Conservation (phyloP, 1,140 invertebrate species). For the Anastrepha ludens region DNA sequence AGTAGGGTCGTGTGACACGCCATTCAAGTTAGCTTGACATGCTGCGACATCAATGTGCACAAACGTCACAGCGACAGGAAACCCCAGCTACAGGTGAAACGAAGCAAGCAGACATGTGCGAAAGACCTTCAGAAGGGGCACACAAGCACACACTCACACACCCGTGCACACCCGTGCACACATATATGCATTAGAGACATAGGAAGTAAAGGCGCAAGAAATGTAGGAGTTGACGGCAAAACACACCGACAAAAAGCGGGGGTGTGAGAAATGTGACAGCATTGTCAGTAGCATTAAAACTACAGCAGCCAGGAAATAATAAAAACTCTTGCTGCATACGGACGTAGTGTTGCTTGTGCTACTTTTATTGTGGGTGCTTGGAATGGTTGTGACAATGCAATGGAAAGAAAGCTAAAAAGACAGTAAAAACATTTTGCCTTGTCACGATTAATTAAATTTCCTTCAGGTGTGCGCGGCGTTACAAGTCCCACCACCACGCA, state of each 20-base stretch:
- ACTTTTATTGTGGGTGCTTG: background rate
- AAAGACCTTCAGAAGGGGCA: too few relatives aligned
- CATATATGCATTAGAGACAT: too few relatives aligned
- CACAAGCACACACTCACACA: too few relatives aligned
- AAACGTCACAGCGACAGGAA: background rate
- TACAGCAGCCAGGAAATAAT: background rate
- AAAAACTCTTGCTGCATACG: background rate
- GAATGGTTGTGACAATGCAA: background rate
- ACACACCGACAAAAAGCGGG: background rate
- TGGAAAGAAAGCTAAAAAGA: background rate
- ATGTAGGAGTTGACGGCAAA: background rate
- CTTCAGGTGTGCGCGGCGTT: background rate
- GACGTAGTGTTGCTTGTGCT: background rate
- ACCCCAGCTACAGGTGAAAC: too few relatives aligned
- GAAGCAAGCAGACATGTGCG: too few relatives aligned
- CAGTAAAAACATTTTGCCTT: background rate
- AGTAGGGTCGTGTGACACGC: background rate
- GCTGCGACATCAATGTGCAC: background rate
- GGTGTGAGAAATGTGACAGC: background rate
- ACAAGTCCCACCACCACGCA: too few relatives aligned
- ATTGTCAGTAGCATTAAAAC: background rate
- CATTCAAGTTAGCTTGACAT: background rate
- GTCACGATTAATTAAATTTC: slow-evolving; percentile 45
- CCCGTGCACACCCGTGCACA: too few relatives aligned
- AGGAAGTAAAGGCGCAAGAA: background rate